A percentile compares a stretch with the other conserved stretches of the same genome.
These are phyloP conservation scores for Ciconia maguari DNA, from an alignment of 2,113 vertebrate species.

Conservation along the genomic window DNA sequence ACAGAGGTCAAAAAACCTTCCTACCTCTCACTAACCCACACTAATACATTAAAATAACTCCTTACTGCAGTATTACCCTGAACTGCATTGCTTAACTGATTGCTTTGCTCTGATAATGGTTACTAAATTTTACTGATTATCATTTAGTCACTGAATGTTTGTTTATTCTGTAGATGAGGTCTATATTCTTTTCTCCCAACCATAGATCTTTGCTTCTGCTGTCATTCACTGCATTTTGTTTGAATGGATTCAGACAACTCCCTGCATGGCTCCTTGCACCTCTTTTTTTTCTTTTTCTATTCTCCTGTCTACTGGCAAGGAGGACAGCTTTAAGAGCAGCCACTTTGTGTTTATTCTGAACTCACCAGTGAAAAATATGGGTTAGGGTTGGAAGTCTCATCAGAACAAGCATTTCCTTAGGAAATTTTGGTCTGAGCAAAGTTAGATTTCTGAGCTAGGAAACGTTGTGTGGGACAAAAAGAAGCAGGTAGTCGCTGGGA, in stretches of 20 bases:
- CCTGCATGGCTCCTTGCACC: neutral
- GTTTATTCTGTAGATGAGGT: neutral
- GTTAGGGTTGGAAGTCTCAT: neutral
- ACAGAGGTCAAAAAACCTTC: neutral
- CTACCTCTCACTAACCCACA: neutral
- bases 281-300: neutral
- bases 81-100: neutral
- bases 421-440: neutral
- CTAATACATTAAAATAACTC: neutral
- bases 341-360: neutral
- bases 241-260: neutral
- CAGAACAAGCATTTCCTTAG: neutral
- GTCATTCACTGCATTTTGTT: neutral
- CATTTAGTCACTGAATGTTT: neutral
- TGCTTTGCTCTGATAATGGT: neutral
- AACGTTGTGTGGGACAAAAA: fast-evolving
- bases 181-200: neutral
- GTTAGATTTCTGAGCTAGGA: neutral
- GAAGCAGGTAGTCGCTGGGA: neutral
- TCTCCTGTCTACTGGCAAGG: neutral
- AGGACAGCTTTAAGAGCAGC: neutral
- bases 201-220: neutral
- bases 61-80: neutral
- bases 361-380: neutral
- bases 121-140: neutral